Evolutionary conservation across 1,140 invertebrate species (phyloP).

Genomic region (Periplaneta americana): DNA sequence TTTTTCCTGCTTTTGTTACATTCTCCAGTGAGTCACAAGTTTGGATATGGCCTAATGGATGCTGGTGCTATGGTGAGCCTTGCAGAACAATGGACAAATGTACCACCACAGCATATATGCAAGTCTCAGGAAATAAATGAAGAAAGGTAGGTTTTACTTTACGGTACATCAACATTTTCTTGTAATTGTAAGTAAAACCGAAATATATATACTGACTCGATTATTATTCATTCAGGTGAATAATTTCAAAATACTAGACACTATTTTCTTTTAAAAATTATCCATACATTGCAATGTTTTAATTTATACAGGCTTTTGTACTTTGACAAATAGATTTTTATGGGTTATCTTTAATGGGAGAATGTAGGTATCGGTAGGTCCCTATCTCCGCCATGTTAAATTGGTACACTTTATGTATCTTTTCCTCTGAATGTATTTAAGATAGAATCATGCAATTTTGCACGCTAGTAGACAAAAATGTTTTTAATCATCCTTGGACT

Average conservation of each 20-base stretch:
- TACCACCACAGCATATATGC: conserved; percentile 95
- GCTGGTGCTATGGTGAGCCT: conserved; percentile 87
- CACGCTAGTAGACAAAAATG: no score
- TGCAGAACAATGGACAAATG: conserved; percentile 87
- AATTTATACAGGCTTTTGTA: background rate
- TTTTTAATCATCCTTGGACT: no score
- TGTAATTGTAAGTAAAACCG: background rate
- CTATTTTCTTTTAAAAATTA: background rate
- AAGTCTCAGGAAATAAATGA: conserved; percentile 85
- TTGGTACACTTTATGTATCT: no score
- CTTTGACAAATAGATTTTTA: no score
- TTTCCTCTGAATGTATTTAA: no score
- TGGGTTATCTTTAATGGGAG: no score
- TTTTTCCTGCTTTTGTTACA: background rate
- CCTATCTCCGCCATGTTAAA: no score
- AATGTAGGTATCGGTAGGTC: no score
- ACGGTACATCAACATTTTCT: background rate
- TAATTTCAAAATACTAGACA: background rate
- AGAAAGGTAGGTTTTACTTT: conserved; percentile 40
- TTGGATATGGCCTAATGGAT: conserved; percentile 98
- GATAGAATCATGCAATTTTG: no score
- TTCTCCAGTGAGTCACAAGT: conserved; percentile 79
- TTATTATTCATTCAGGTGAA: background rate
- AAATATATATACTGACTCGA: background rate
- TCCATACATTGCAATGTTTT: background rate